phyloP scores from a whole-genome alignment of 30 jellyfish, hydroid and myxozoan genomes.

The Aurelia sp. region DNA sequence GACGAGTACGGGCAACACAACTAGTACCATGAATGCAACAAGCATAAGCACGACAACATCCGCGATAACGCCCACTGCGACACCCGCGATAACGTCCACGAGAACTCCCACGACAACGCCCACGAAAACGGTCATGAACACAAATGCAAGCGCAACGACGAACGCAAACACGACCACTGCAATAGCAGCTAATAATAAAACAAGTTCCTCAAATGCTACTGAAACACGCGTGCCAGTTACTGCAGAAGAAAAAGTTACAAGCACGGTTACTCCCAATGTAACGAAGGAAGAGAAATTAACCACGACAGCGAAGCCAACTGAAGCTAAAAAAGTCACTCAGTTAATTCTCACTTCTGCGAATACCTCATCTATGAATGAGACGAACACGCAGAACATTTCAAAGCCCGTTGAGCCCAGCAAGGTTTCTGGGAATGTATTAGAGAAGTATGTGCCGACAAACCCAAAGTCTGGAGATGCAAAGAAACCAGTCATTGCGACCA shows the following conservation, averaged over 20 bases:
- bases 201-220: neutral
- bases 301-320: too few relatives aligned
- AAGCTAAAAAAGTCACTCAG: too few relatives aligned
- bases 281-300: neutral
- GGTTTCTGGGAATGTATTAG: neutral
- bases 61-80: neutral
- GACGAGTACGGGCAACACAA: neutral
- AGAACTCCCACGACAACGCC: neutral
- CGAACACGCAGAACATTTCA: neutral
- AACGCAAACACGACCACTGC: neutral
- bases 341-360: neutral
- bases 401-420: neutral
- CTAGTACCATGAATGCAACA: neutral
- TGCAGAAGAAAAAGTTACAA: neutral
- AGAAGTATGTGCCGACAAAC: neutral
- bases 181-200: neutral
- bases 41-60: neutral
- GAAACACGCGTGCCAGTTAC: neutral
- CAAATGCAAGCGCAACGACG: neutral
- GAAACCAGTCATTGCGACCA: neutral
- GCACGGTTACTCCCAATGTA: neutral
- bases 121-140: neutral
- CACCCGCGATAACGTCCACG: neutral
- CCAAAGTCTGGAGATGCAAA: neutral
- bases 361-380: neutral